phyloP scores from a whole-genome alignment of 92 coral and sea anemone species.

The Palythoa grandiflora region DNA sequence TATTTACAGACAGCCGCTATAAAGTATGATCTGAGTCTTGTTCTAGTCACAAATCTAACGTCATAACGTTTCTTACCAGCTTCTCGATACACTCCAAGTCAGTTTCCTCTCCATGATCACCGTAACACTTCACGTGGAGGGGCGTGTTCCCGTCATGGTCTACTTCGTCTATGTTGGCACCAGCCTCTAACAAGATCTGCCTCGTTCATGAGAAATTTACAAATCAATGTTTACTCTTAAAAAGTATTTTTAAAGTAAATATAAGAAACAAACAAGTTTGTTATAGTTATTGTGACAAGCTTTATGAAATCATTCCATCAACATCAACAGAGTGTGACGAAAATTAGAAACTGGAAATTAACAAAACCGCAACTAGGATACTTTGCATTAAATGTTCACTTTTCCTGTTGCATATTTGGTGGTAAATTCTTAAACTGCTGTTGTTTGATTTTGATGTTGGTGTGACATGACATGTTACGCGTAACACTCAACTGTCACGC shows the following conservation, averaged over 20 bases:
- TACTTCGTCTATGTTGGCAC: slow-evolving; percentile 85
- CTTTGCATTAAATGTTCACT: too few species aligned
- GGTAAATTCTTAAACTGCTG: too few species aligned
- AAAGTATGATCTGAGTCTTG: too few species aligned
- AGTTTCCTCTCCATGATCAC: slow-evolving; percentile 92
- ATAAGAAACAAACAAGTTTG: background rate
- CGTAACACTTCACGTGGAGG: slow-evolving; percentile 95
- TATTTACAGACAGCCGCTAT: too few species aligned
- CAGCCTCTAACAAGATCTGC: slow-evolving; percentile 92
- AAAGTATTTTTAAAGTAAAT: background rate
- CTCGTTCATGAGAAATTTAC: background rate
- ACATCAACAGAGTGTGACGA: too few species aligned
- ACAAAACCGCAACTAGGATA: too few species aligned
- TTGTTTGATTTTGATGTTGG: too few species aligned
- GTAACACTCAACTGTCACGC: background rate
- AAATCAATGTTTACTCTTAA: background rate
- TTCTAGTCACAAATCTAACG: background rate
- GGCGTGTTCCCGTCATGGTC: slow-evolving; percentile 98
- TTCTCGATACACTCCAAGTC: slow-evolving; percentile 94
- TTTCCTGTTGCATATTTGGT: too few species aligned
- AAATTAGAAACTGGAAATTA: too few species aligned
- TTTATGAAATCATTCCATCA: too few species aligned
- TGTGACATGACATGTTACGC: background rate
- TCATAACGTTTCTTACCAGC: slow-evolving; percentile 54
- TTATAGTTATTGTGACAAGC: too few species aligned